These are phyloP conservation scores for Epirrhoe tristata DNA, from an alignment of 2,888 invertebrate genomes.

Conservation along the genomic window DNA sequence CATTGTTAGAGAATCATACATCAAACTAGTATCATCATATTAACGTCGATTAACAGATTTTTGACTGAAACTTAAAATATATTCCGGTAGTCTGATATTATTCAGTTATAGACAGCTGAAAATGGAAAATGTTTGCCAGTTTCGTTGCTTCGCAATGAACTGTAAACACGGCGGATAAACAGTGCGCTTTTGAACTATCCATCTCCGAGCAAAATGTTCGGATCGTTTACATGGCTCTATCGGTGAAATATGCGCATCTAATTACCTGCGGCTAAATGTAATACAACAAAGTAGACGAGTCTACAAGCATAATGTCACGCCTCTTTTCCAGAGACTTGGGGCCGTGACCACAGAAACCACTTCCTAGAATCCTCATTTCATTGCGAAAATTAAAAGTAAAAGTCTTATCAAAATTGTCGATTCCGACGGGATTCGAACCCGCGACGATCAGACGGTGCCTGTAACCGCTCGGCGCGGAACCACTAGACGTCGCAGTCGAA, in stretches of 20 bases:
- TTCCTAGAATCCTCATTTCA: no score
- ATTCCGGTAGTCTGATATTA: background rate
- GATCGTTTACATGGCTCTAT: slow-evolving; percentile 13
- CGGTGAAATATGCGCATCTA: slow-evolving; percentile 21
- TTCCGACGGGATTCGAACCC: no score
- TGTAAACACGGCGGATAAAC: slow-evolving; percentile 27
- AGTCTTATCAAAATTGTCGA: no score
- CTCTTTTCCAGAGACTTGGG: no score
- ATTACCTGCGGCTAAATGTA: background rate
- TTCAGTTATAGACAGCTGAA: slow-evolving; percentile 7
- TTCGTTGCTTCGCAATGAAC: slow-evolving; percentile 23
- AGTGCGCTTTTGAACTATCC: slow-evolving; percentile 18
- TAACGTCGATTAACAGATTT: background rate
- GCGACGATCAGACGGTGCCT: no score
- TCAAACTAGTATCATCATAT: background rate
- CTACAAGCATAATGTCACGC: no score
- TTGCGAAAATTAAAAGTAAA: no score
- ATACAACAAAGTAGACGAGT: background rate
- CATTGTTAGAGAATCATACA: no score
- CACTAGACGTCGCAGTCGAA: no score
- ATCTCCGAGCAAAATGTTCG: slow-evolving; percentile 14
- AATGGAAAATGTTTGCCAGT: slow-evolving; percentile 26
- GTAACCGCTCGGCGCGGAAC: no score
- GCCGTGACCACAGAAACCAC: no score
- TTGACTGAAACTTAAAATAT: background rate